Conservation (phyloP, 2,797 vertebrate species). For the Pachyuromys duprasi region DNA sequence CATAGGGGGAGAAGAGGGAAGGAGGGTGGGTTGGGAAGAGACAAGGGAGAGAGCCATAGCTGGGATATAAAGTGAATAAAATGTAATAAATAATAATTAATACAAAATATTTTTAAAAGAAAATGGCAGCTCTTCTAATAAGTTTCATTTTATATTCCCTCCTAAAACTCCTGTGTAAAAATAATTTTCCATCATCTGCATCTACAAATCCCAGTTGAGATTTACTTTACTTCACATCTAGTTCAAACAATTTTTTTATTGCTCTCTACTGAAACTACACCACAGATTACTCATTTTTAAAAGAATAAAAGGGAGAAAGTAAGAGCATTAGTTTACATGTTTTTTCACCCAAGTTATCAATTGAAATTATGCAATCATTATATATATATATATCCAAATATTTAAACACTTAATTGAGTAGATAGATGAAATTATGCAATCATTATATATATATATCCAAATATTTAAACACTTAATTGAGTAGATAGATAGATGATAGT, state of each 20-base stretch:
- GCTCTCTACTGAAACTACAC: background rate
- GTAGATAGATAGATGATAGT: background rate
- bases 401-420: constrained; percentile 2
- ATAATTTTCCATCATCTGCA: background rate
- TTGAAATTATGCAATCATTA: background rate
- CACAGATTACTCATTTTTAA: constrained; percentile 11
- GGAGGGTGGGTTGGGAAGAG: too few species aligned
- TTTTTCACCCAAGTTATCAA: background rate
- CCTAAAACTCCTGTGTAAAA: background rate
- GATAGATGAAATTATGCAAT: background rate
- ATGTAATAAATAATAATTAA: too few species aligned
- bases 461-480: constrained; percentile 23
- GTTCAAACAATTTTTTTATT: background rate
- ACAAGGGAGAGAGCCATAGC: too few species aligned
- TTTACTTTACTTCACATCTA: background rate
- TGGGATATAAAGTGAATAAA: too few species aligned
- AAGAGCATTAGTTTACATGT: background rate
- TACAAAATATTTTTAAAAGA: background rate
- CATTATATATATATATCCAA: constrained; percentile 28
- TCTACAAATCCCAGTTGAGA: background rate
- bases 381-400: constrained; percentile 36
- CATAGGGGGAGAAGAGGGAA: too few species aligned
- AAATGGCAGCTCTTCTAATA: constrained; percentile 11
- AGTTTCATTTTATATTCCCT: constrained; percentile 40
- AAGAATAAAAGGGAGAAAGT: background rate